Evolutionary conservation across 2,888 invertebrate species (phyloP).

Genomic region (Eupithecia tripunctaria): DNA sequence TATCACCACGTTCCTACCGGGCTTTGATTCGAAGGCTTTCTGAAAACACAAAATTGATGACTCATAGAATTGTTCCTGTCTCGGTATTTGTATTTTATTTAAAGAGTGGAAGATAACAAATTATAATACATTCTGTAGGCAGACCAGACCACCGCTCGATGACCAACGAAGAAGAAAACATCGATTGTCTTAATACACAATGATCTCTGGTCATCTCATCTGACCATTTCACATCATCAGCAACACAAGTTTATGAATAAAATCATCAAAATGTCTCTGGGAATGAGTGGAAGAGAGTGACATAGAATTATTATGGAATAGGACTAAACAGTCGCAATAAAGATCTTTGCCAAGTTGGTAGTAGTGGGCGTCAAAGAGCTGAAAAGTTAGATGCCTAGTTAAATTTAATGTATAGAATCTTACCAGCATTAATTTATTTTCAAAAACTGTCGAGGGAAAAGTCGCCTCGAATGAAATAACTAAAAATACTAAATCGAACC

Average conservation of each 20-base stretch:
- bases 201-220: too few species aligned
- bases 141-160: too few species aligned
- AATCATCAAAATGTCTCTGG: too few species aligned
- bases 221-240: too few species aligned
- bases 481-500: neutral
- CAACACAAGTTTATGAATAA: too few species aligned
- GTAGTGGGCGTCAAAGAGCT: neutral
- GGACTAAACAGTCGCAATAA: neutral
- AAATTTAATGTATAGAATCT: neutral
- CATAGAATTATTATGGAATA: too few species aligned
- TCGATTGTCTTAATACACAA: too few species aligned
- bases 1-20: slow-evolving; percentile 51
- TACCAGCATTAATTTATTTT: slow-evolving; percentile 5
- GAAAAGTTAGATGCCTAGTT: neutral
- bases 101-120: neutral
- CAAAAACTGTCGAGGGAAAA: neutral
- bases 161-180: too few species aligned
- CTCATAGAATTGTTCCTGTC: neutral
- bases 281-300: too few species aligned
- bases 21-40: slow-evolving; percentile 52
- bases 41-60: slow-evolving; percentile 37
- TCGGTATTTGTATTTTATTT: neutral
- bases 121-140: too few species aligned
- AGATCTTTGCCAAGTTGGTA: neutral
- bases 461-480: neutral